Evolutionary conservation across 2,113 vertebrate genomes (phyloP).

Genomic region (Puffinus mauretanicus): DNA sequence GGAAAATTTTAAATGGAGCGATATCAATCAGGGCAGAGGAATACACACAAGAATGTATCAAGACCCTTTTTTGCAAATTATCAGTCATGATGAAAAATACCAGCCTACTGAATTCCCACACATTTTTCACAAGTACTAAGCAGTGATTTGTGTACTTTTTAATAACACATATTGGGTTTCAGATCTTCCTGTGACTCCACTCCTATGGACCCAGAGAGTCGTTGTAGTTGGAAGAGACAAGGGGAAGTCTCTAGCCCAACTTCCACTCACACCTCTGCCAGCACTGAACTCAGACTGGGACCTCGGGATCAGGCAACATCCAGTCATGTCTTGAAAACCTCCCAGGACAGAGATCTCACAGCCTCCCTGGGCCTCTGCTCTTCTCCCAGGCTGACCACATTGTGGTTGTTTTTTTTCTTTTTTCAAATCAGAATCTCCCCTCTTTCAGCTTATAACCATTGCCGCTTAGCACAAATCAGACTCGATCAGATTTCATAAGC

Average conservation of each 20-base stretch:
- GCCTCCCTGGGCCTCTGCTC: not conserved
- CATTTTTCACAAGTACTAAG: not conserved
- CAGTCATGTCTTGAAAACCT: not conserved
- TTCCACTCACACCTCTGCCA: not conserved
- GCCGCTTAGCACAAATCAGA: not conserved
- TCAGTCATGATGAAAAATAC: not conserved
- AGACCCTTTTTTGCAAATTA: not conserved
- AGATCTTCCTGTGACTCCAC: not conserved
- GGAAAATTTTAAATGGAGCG: not conserved
- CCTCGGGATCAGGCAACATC: not conserved
- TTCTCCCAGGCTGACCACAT: not conserved
- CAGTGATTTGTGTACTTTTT: not conserved
- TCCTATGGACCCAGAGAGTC: not conserved
- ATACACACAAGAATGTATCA: not conserved
- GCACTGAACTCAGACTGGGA: not conserved
- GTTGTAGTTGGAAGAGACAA: not conserved
- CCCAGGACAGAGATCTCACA: not conserved
- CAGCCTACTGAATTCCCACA: not conserved
- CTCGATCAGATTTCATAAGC: not conserved
- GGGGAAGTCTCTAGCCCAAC: not conserved
- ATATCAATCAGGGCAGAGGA: fast-evolving
- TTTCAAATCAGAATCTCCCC: not conserved
- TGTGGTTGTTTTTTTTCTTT: not conserved
- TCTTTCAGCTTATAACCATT: not conserved
- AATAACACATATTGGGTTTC: not conserved